Evolutionary conservation across 2,797 vertebrate genomes (phyloP), one percentile per base, ranked within the genome.

Genomic region (Rhynchonycteris naso): DNA sequence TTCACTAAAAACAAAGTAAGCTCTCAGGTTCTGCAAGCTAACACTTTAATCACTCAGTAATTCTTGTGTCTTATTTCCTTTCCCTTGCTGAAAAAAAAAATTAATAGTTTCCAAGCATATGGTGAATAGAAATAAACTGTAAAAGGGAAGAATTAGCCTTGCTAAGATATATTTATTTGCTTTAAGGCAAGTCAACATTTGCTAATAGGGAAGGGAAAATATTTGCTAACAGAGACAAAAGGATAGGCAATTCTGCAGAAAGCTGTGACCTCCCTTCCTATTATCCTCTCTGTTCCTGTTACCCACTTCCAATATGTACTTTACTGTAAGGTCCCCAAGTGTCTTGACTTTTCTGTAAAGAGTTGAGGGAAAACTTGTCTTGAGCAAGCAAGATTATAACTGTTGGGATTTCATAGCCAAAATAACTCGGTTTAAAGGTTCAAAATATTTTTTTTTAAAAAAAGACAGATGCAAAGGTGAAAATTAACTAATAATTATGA

Each of bases 161-260:
- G 35, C 6, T 87, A 88, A 7, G 1, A 30, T 59, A 1, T 93
- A 63, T 93, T 93, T 83, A 93, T 78, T 89, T 86, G 72, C 35
- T 71, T 52, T 24, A n/a, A 85, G 35, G 35, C 19, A 91, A 61
- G 63, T 76, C 98, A 98, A 97, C 97, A 97, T 98, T 98, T 98
- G 78, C 52, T 89, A 97, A 96, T 0, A 93, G 85, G 95, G 89
- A 98, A 97, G 88, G 72, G 22, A 35, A 52, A 24, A 35, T 24
- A 24, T 33, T 78, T 56, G n/a, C n/a, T 58, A 35, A 79, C 50
- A 89, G 85, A 83, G 47, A 89, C 13, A 87, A 38, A 96, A 47
- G 30, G 75, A 72, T 28, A 92, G 56, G 85, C 15, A 78, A 86
- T 96, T 95, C 94, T 35, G 6, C 90, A 93, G 90, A 92, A 91